Percentiles rank a stretch among this genome's conserved stretches.
Evolutionary conservation across 1,140 invertebrate species (phyloP).

Genomic region (Limonius californicus): DNA sequence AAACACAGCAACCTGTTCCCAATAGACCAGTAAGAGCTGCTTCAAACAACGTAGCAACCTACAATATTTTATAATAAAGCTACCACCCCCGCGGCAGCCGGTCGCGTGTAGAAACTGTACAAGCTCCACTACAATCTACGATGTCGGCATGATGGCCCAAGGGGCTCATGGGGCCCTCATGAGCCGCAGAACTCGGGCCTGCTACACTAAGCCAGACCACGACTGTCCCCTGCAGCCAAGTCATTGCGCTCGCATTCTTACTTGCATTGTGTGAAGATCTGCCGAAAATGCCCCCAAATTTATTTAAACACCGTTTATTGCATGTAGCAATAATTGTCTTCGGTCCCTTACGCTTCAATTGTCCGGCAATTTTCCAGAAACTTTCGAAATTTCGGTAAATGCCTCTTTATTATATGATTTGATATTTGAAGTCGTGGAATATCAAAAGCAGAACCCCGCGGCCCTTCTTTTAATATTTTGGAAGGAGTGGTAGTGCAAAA

Average conservation of each 20-base stretch:
- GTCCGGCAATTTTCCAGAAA: not conserved
- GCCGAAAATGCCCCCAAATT: not conserved
- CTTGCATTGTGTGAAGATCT: slow-evolving; percentile 19
- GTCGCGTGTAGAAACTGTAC: slow-evolving; percentile 37
- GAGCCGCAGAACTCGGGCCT: slow-evolving; percentile 34
- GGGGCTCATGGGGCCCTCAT: slow-evolving; percentile 28
- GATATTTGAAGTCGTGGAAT: not conserved
- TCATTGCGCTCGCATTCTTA: slow-evolving; percentile 32
- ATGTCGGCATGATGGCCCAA: slow-evolving; percentile 39
- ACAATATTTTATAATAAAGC: slow-evolving; percentile 36
- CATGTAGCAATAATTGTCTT: not conserved
- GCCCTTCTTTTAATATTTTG: not conserved
- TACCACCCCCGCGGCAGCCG: slow-evolving; percentile 43
- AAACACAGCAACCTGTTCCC: not conserved
- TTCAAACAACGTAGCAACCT: slow-evolving; percentile 19
- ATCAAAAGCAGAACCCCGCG: not conserved
- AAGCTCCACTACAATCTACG: slow-evolving; percentile 33
- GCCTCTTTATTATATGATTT: not conserved
- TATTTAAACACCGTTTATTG: slow-evolving; percentile 4
- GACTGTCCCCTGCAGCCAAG: slow-evolving; percentile 39
- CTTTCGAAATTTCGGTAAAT: not conserved
- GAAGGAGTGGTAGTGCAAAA: not conserved
- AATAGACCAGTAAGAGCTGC: slow-evolving; percentile 5
- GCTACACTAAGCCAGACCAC: slow-evolving; percentile 34
- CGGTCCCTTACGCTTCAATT: not conserved